A percentile compares a stretch with the other conserved stretches of the same genome.
Evolutionary conservation across 2,888 invertebrate genomes (phyloP).

Genomic region (Drosophila villosipedis): DNA sequence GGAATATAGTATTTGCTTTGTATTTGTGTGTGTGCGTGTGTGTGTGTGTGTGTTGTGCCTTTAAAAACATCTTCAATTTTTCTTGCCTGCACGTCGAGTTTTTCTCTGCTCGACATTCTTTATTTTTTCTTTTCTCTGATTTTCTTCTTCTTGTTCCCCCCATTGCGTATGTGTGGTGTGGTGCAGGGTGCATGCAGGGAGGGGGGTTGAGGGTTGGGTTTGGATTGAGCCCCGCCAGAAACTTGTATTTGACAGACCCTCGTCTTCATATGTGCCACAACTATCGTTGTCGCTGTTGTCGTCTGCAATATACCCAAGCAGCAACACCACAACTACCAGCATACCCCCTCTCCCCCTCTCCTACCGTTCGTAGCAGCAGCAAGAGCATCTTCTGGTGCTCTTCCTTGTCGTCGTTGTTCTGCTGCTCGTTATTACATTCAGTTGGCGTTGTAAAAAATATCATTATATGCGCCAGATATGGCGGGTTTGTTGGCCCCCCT

Average conservation of each 20-base stretch:
- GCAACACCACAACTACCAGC: not conserved
- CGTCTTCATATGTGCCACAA: slow-evolving; percentile 80
- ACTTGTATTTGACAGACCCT: slow-evolving; percentile 81
- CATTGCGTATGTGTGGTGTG: not conserved
- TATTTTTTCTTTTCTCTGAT: not conserved
- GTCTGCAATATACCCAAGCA: slow-evolving; percentile 26
- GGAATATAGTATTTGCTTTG: slow-evolving; percentile 50
- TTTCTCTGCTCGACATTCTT: slow-evolving; percentile 18
- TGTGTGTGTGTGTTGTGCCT: slow-evolving; percentile 42
- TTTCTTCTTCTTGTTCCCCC: not conserved
- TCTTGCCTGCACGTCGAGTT: slow-evolving; percentile 60
- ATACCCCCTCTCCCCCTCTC: not conserved
- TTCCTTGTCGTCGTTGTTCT: slow-evolving; percentile 50
- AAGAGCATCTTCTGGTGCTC: slow-evolving; percentile 28
- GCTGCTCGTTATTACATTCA: slow-evolving; percentile 68
- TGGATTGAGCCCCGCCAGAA: slow-evolving; percentile 67
- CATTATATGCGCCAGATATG: slow-evolving; percentile 74
- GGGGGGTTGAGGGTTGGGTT: not conserved
- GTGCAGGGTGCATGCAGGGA: not conserved
- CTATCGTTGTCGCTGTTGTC: slow-evolving; percentile 56
- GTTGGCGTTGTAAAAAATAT: slow-evolving; percentile 69
- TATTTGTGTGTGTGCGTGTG: slow-evolving; percentile 21
- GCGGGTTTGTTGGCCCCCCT: slow-evolving; percentile 11
- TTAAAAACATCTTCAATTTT: slow-evolving; percentile 81
- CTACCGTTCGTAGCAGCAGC: not conserved